Conservation (phyloP, 2,113 vertebrate species). For the Carollia perspicillata region DNA sequence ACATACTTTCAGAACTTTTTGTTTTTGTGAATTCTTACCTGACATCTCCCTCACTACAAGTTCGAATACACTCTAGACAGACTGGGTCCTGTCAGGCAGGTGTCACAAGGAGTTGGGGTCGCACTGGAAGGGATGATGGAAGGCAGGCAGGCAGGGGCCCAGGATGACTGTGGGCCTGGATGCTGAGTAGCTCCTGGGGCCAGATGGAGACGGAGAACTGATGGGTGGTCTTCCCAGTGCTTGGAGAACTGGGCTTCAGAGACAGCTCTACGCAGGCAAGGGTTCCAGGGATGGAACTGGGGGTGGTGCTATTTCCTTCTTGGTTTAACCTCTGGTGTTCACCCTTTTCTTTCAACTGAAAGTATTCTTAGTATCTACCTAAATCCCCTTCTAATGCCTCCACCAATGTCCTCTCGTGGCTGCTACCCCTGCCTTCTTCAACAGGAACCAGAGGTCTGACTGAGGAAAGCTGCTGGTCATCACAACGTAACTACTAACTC, state of each 20-base stretch:
- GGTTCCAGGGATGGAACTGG: accelerated
- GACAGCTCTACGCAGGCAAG: neutral
- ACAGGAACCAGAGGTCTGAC: neutral
- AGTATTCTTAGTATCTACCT: neutral
- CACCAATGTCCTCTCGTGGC: accelerated
- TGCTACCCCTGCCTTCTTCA: neutral
- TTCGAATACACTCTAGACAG: neutral
- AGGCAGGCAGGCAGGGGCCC: neutral
- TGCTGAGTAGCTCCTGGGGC: neutral
- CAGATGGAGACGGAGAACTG: neutral
- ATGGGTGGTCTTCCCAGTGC: neutral
- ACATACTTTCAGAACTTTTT: neutral
- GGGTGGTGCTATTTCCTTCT: neutral
- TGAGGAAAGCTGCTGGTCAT: neutral
- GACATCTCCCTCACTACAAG: neutral
- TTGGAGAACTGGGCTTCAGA: neutral
- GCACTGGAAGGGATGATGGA: neutral
- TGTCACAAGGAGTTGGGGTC: neutral
- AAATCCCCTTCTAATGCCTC: neutral
- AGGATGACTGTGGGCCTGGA: too few species aligned
- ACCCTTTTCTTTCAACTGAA: neutral
- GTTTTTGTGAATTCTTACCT: neutral
- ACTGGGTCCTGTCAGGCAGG: neutral
- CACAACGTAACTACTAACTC: neutral
- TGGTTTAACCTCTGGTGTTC: neutral